These are phyloP conservation scores for Anableps anableps DNA, from an alignment of 2,797 vertebrate species.

Conservation along the genomic window DNA sequence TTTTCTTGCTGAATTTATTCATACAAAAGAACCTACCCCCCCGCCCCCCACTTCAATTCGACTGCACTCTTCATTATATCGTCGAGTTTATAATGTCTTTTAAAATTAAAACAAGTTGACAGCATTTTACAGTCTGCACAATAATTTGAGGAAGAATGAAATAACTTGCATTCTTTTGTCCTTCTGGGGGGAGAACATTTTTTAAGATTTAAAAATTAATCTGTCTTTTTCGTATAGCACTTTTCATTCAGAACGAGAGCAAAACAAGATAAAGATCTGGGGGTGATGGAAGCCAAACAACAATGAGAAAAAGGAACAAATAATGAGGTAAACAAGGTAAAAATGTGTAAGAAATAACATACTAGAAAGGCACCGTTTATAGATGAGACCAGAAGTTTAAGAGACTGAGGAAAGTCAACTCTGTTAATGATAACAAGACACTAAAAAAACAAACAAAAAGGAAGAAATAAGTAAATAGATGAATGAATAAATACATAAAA, in stretches of 20 bases:
- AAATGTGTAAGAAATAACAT: neutral
- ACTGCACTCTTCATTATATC: no score
- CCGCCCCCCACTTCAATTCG: neutral
- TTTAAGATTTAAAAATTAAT: no score
- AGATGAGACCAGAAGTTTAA: neutral
- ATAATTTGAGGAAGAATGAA: neutral
- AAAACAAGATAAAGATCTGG: neutral
- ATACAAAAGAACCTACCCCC: neutral
- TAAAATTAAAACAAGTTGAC: neutral
- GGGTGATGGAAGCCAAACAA: neutral
- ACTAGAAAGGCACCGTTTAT: neutral
- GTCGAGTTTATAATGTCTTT: neutral
- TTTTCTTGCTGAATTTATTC: neutral
- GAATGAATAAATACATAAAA: neutral
- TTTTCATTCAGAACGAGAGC: neutral
- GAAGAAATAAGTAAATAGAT: neutral
- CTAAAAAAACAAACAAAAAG: neutral
- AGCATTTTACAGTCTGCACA: neutral
- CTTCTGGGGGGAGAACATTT: neutral
- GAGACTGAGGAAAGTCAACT: neutral
- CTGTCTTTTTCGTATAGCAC: neutral
- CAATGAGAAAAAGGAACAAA: neutral
- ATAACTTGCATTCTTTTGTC: neutral
- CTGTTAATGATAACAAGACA: neutral
- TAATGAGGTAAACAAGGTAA: neutral